Evolutionary conservation across 2,113 vertebrate species (phyloP).

Genomic region (Bos indicus): DNA sequence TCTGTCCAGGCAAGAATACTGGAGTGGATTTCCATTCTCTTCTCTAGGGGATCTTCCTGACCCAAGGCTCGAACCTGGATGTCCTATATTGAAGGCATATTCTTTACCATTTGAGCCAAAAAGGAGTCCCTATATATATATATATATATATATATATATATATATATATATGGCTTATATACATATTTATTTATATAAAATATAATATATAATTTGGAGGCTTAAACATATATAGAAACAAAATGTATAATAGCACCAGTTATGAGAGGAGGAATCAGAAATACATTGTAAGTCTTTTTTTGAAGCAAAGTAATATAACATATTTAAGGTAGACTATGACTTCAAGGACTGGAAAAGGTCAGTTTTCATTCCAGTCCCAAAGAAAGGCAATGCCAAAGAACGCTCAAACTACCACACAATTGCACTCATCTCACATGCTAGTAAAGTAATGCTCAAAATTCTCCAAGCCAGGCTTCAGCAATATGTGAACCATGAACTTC

Average conservation of each 20-base stretch:
- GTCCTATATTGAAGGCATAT: background rate
- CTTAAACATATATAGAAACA: background rate
- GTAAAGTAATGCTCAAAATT: too few relatives aligned
- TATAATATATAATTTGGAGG: background rate
- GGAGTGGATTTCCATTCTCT: background rate
- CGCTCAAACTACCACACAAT: too few relatives aligned
- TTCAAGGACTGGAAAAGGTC: too few relatives aligned
- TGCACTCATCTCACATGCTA: too few relatives aligned
- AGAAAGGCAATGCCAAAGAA: too few relatives aligned
- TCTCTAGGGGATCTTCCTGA: background rate
- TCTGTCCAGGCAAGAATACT: background rate
- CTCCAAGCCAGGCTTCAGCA: too few relatives aligned
- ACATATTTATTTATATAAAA: background rate
- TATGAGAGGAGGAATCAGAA: background rate
- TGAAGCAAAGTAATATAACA: background rate
- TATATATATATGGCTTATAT: background rate
- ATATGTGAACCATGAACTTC: too few relatives aligned
- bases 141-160: background rate
- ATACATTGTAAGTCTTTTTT: background rate
- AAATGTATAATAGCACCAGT: background rate
- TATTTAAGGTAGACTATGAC: background rate
- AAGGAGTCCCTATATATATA: background rate
- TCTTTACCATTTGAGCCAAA: background rate
- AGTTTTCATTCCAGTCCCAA: too few relatives aligned
- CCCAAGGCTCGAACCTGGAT: accelerated